phyloP scores from a whole-genome alignment of 2,888 invertebrate species.

The Brachyopa scutellaris region DNA sequence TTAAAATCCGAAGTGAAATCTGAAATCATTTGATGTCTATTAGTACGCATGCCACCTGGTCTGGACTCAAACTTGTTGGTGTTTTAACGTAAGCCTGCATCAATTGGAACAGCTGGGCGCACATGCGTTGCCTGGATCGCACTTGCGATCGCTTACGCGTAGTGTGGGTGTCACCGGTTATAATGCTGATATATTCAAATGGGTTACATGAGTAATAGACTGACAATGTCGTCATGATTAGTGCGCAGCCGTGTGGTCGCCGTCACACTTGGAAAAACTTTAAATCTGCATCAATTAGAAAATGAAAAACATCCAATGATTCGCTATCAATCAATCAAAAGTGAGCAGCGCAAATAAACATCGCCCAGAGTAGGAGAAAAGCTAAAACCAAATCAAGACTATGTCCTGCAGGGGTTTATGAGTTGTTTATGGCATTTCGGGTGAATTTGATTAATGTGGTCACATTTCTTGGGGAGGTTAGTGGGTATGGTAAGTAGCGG shows the following conservation, averaged over 20 bases:
- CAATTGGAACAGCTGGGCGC: constrained; percentile 39
- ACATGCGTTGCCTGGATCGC: constrained; percentile 56
- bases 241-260: constrained; percentile 64
- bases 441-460: constrained; percentile 56
- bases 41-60: constrained; percentile 59
- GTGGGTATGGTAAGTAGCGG: constrained; percentile 32
- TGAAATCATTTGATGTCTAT: constrained; percentile 63
- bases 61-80: background rate
- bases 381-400: constrained; percentile 28
- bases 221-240: constrained; percentile 60
- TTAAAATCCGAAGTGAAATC: constrained; percentile 45
- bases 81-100: constrained; percentile 16
- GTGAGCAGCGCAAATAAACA: constrained; percentile 33
- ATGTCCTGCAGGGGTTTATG: constrained; percentile 38
- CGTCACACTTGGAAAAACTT: background rate
- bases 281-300: constrained; percentile 48
- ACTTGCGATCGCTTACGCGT: constrained; percentile 42
- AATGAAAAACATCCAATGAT: constrained; percentile 41
- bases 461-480: constrained; percentile 26
- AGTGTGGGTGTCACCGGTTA: constrained; percentile 65
- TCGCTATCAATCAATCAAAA: constrained; percentile 68
- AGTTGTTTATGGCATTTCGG: constrained; percentile 67
- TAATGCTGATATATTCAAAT: constrained; percentile 53
- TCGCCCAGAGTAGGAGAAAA: constrained; percentile 35
- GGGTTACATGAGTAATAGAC: constrained; percentile 56